A percentile compares a stretch with the other conserved stretches of the same genome.
Evolutionary conservation across 2,888 invertebrate species (phyloP).

Genomic region (Drosophila eohydei): DNA sequence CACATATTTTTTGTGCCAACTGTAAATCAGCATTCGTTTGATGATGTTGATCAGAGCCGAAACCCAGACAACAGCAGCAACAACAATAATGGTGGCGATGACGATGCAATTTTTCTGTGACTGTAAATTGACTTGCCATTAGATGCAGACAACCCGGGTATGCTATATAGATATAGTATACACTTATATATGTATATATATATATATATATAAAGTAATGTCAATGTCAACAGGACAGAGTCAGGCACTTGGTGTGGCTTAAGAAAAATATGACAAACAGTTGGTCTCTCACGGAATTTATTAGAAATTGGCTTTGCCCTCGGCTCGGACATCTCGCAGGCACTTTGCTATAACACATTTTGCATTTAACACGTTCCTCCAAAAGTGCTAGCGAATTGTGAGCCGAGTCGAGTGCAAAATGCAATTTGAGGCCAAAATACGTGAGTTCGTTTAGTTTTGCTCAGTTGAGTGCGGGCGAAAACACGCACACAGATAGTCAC

Average conservation of each 20-base stretch:
- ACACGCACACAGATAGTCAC: constrained; percentile 1
- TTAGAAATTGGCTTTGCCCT: constrained; percentile 39
- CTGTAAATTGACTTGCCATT: constrained; percentile 53
- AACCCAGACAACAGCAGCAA: constrained; percentile 16
- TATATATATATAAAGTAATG: constrained; percentile 26
- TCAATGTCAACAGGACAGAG: constrained; percentile 52
- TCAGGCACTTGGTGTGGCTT: constrained; percentile 16
- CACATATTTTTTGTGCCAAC: constrained; percentile 37
- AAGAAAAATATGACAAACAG: constrained; percentile 56
- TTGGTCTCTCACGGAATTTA: constrained; percentile 44
- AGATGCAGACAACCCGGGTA: constrained; percentile 44
- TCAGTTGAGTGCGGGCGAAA: constrained; percentile 41
- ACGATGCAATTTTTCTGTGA: constrained; percentile 45
- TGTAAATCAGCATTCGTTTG: constrained; percentile 49
- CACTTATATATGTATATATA: neutral
- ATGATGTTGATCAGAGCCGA: constrained; percentile 34
- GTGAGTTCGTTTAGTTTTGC: constrained; percentile 74
- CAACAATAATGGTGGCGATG: constrained; percentile 33
- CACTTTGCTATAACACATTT: constrained; percentile 55
- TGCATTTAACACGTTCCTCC: constrained; percentile 75
- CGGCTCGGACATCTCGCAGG: constrained; percentile 33
- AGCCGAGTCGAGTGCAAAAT: constrained; percentile 74
- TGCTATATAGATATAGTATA: constrained; percentile 3
- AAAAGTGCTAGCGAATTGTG: constrained; percentile 67
- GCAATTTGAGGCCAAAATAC: constrained; percentile 70